These are phyloP conservation scores for Mus caroli DNA, from an alignment of 2,797 vertebrate species.

Conservation along the genomic window DNA sequence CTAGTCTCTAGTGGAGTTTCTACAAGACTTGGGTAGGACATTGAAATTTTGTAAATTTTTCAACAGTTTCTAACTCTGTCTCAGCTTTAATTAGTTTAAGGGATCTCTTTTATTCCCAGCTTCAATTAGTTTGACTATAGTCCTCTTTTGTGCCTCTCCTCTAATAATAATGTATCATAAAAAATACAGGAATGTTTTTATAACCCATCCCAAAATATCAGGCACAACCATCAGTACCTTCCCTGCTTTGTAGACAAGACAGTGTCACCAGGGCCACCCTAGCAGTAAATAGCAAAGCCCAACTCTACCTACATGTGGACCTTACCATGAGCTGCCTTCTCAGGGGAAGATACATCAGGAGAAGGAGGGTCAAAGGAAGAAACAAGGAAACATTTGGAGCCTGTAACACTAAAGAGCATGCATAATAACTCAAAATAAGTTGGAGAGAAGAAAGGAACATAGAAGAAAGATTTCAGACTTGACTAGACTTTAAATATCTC, in stretches of 20 bases:
- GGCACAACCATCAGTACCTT: neutral
- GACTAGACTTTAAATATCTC: slow-evolving; percentile 48
- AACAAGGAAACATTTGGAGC: neutral
- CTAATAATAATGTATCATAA: neutral
- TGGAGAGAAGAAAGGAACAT: neutral
- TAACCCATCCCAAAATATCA: neutral
- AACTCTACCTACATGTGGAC: neutral
- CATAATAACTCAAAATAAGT: neutral
- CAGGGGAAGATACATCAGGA: neutral
- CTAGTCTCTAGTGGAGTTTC: neutral
- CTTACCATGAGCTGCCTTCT: neutral
- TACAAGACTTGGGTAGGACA: neutral
- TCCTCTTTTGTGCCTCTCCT: neutral
- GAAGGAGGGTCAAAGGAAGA: neutral
- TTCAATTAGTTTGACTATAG: neutral
- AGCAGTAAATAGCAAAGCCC: neutral
- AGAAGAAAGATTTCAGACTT: neutral
- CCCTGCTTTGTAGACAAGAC: neutral
- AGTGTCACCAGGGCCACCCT: neutral
- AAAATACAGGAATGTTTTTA: neutral
- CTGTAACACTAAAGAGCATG: neutral
- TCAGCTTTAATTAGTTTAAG: slow-evolving; percentile 14
- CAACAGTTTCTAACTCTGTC: neutral
- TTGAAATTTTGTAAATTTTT: neutral
- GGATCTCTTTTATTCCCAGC: neutral